Evolutionary conservation across 2,888 invertebrate genomes (phyloP).

Genomic region (Melanotus villosus): DNA sequence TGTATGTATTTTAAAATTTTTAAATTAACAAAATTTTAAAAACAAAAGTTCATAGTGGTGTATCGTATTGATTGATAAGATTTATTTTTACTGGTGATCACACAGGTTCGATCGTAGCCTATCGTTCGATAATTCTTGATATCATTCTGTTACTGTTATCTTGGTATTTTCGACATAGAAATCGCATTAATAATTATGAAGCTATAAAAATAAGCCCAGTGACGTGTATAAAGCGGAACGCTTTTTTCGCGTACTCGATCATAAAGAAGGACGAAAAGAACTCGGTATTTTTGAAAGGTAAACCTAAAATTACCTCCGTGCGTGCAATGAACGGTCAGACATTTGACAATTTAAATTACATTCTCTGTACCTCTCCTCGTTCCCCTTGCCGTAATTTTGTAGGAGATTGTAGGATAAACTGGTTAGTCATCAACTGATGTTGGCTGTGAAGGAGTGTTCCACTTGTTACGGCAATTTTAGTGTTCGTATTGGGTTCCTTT

Average conservation of each 20-base stretch:
- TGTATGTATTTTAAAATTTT: too few relatives aligned
- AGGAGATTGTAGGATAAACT: conserved; percentile 45
- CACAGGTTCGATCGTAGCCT: not conserved
- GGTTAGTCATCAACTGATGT: conserved; percentile 44
- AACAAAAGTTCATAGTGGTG: too few relatives aligned
- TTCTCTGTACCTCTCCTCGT: conserved; percentile 34
- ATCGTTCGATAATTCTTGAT: not conserved
- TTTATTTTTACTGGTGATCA: not conserved
- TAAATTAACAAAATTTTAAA: too few relatives aligned
- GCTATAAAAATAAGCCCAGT: not conserved
- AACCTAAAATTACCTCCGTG: conserved; percentile 46
- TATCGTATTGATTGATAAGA: too few relatives aligned
- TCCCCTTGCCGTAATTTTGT: conserved; percentile 37
- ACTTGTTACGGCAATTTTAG: conserved; percentile 30
- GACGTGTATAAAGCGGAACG: conserved; percentile 17
- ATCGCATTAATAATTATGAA: not conserved
- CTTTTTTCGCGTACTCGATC: conserved; percentile 4
- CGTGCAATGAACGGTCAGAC: conserved; percentile 61
- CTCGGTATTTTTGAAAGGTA: conserved; percentile 35
- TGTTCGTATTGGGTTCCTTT: not conserved
- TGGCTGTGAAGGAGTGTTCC: conserved; percentile 33
- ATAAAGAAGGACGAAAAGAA: conserved; percentile 14
- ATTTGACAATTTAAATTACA: conserved; percentile 57
- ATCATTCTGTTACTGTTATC: not conserved
- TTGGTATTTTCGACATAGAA: not conserved